These are phyloP conservation scores for Netelia fuscicornis DNA, from an alignment of 2,888 invertebrate species.

Conservation along the genomic window DNA sequence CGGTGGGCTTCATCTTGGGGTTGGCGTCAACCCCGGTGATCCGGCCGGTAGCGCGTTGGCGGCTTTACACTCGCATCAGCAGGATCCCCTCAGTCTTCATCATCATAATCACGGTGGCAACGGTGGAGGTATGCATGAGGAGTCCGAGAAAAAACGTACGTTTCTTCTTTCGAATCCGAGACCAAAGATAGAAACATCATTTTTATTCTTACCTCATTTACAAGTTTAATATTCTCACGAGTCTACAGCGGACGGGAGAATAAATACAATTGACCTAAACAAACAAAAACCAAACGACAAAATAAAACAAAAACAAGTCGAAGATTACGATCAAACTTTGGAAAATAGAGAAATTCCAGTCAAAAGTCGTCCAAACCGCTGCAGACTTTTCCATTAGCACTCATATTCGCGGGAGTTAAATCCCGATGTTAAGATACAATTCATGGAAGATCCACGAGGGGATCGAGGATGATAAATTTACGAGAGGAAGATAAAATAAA, in stretches of 20 bases:
- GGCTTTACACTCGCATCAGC: constrained; percentile 82
- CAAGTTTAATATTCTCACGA: background rate
- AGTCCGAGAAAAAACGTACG: constrained; percentile 84
- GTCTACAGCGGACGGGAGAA: constrained; percentile 38
- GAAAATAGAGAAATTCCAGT: no score
- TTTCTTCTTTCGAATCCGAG: constrained; percentile 82
- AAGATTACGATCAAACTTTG: no score
- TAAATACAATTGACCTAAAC: background rate
- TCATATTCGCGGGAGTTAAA: no score
- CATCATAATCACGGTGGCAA: constrained; percentile 81
- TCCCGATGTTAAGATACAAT: no score
- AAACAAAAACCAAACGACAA: background rate
- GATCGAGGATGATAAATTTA: no score
- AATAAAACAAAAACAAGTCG: background rate
- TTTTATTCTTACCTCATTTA: background rate
- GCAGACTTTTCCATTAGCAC: no score
- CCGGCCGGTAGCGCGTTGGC: constrained; percentile 80
- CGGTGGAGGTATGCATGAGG: constrained; percentile 83
- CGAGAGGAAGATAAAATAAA: background rate
- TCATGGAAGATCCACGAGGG: no score
- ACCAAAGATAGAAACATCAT: constrained; percentile 10
- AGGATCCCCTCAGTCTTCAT: constrained; percentile 81
- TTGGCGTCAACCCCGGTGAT: constrained; percentile 81
- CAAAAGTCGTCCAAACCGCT: no score
- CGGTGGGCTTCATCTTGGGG: constrained; percentile 81